A percentile compares a stretch with the other conserved stretches of the same genome.
phyloP scores from a whole-genome alignment of 2,113 vertebrate species.

The Indicator maculatus region DNA sequence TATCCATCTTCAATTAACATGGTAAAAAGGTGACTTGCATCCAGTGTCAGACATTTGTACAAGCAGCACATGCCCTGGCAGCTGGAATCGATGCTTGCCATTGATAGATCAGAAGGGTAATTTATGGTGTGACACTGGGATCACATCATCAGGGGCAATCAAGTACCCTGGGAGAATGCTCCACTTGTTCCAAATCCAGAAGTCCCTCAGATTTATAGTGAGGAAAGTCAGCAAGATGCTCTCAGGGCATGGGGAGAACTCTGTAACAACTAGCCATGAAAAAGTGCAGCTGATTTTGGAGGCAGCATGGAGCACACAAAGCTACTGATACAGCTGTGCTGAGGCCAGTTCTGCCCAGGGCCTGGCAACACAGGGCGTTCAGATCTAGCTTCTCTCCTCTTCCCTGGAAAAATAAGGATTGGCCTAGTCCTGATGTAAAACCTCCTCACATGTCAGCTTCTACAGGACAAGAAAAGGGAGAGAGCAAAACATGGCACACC shows the following conservation, averaged over 20 bases:
- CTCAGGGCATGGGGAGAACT: not conserved
- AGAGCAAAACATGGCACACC: not conserved
- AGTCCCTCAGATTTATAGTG: not conserved
- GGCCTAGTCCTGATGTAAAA: not conserved
- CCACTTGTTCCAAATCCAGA: not conserved
- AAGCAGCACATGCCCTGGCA: conserved; percentile 40
- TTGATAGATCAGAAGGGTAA: conserved; percentile 36
- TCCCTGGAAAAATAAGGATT: not conserved
- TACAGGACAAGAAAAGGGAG: not conserved
- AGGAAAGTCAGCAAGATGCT: not conserved
- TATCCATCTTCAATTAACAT: conserved; percentile 61
- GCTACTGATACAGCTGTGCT: not conserved
- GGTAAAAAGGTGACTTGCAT: conserved; percentile 48
- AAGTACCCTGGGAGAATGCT: not conserved
- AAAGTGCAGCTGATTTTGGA: not conserved
- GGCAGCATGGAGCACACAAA: not conserved
- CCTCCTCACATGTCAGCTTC: not conserved
- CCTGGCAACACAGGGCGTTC: not conserved
- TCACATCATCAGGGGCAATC: conserved; percentile 17
- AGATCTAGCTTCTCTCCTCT: not conserved
- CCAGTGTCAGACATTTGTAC: conserved; percentile 31
- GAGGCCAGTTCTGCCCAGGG: not conserved
- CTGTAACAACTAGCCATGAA: not conserved
- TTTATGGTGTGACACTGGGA: not conserved
- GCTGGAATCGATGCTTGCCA: conserved; percentile 54